phyloP scores from a whole-genome alignment of 2,113 vertebrate species.

The Gadus macrocephalus region DNA sequence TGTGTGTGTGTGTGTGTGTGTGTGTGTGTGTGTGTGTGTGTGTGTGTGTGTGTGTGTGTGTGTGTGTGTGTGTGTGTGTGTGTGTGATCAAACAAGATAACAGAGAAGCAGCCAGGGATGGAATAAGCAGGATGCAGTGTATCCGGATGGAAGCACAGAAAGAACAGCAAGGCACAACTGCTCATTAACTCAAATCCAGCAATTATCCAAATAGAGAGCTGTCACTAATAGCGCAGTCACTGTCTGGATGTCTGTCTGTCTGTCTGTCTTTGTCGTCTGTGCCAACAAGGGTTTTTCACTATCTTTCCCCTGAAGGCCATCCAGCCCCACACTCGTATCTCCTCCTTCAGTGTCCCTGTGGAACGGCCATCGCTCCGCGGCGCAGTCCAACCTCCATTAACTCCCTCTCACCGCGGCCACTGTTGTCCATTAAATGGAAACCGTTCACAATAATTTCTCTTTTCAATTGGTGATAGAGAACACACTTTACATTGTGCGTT shows the following conservation, averaged over 20 bases:
- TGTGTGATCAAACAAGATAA: neutral
- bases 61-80: neutral
- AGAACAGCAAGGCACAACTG: slow-evolving; percentile 41
- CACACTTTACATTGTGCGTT: neutral
- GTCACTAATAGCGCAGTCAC: slow-evolving; percentile 18
- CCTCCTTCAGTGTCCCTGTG: slow-evolving; percentile 17
- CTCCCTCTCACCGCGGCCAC: neutral
- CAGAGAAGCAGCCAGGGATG: neutral
- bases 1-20: neutral
- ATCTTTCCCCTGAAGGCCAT: neutral
- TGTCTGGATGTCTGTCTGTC: neutral
- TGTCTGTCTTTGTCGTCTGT: neutral
- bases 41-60: slow-evolving; percentile 3
- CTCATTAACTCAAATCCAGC: slow-evolving; percentile 52
- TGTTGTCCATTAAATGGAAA: neutral
- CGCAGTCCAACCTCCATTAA: neutral
- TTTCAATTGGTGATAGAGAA: neutral
- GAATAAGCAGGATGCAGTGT: neutral
- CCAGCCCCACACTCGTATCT: slow-evolving; percentile 6
- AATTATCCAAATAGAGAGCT: slow-evolving; percentile 56
- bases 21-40: neutral
- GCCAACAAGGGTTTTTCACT: neutral
- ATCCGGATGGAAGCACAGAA: neutral
- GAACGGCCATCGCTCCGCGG: slow-evolving; percentile 12
- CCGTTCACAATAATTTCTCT: neutral